These are phyloP conservation scores for Carabus problematicus DNA, from an alignment of 2,888 invertebrate species.

Conservation along the genomic window DNA sequence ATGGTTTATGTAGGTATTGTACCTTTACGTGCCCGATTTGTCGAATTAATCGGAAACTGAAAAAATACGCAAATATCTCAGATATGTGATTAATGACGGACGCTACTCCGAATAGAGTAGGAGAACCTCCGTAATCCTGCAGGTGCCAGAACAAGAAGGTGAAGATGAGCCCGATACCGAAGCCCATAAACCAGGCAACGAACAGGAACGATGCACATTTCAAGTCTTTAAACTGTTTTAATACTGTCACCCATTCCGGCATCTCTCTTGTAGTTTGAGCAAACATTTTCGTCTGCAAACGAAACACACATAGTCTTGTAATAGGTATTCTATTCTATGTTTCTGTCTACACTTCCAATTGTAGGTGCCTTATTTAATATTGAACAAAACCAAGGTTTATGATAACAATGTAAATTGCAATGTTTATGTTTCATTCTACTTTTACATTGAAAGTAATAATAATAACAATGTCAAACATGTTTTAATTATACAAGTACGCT, in stretches of 20 bases:
- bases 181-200: constrained; percentile 99
- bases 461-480: too few species aligned
- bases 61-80: constrained; percentile 98
- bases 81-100: constrained; percentile 99
- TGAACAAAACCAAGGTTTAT: neutral
- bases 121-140: constrained; percentile 94
- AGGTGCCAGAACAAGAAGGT: constrained; percentile 99
- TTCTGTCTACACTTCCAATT: too few species aligned
- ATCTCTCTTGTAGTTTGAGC: constrained; percentile 89
- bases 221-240: constrained; percentile 87
- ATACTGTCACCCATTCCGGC: constrained; percentile 92
- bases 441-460: too few species aligned
- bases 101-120: constrained; percentile 96
- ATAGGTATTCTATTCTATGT: too few species aligned
- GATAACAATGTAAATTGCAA: too few species aligned
- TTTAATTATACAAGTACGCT: too few species aligned
- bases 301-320: too few species aligned
- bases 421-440: too few species aligned
- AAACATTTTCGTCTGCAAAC: constrained; percentile 82
- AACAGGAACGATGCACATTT: constrained; percentile 93
- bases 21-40: constrained; percentile 96
- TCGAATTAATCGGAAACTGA: constrained; percentile 93
- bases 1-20: constrained; percentile 43
- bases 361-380: neutral
- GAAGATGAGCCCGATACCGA: constrained; percentile 98